phyloP scores from a whole-genome alignment of 2,888 invertebrate genomes.

The Venustoraphidia nigricollis region DNA sequence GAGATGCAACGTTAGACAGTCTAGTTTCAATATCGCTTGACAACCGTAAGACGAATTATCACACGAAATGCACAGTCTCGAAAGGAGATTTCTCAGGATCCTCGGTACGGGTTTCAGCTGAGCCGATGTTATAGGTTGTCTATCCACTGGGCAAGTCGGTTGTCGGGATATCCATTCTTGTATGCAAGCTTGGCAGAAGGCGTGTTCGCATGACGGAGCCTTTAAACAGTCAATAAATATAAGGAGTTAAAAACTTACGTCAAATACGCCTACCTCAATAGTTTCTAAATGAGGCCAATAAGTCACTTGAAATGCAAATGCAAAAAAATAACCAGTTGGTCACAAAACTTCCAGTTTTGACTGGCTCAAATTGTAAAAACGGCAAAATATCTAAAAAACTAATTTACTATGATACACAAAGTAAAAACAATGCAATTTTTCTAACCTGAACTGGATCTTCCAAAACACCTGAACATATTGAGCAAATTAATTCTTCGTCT shows the following conservation, averaged over 20 bases:
- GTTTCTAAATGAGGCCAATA: no score
- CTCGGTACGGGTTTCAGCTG: constrained; percentile 85
- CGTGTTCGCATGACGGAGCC: constrained; percentile 93
- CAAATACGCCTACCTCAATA: no score
- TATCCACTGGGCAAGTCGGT: constrained; percentile 88
- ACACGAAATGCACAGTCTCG: constrained; percentile 78
- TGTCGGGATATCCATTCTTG: constrained; percentile 90
- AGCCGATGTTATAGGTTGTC: constrained; percentile 75
- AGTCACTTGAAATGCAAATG: no score
- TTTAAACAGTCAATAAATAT: constrained; percentile 25
- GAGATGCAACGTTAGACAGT: constrained; percentile 68
- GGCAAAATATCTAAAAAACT: not conserved
- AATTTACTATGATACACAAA: not conserved
- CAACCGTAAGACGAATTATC: constrained; percentile 86
- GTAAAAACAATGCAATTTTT: not conserved
- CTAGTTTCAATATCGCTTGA: constrained; percentile 68
- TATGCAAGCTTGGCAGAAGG: constrained; percentile 87
- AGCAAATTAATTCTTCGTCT: constrained; percentile 91
- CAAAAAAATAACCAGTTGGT: no score
- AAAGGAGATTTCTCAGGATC: constrained; percentile 80
- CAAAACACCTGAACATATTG: constrained; percentile 89
- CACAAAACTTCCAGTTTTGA: no score
- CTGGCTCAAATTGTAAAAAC: not conserved
- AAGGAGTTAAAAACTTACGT: not conserved
- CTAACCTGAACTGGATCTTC: constrained; percentile 87